phyloP scores from a whole-genome alignment of 2,888 invertebrate species.

The Euproctis similis region DNA sequence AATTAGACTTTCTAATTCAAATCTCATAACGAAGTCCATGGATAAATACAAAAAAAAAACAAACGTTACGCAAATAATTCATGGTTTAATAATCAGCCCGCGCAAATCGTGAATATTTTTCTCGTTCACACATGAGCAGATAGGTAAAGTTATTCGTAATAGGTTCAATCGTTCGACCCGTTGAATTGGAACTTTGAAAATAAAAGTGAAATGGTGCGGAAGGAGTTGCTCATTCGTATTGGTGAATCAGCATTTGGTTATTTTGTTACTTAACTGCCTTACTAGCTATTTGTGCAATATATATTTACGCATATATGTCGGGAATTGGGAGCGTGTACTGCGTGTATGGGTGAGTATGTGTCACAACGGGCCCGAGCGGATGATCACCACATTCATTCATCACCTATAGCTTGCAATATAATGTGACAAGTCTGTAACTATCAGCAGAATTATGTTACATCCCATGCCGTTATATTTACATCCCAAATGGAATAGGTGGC shows the following conservation, averaged over 20 bases:
- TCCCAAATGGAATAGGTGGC: too few relatives aligned
- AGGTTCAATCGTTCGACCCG: slow-evolving; percentile 57
- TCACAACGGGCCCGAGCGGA: too few relatives aligned
- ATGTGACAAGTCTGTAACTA: too few relatives aligned
- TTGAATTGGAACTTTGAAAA: slow-evolving; percentile 61
- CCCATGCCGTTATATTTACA: too few relatives aligned
- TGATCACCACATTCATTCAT: too few relatives aligned
- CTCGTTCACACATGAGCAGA: slow-evolving; percentile 42
- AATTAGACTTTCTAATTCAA: too few relatives aligned
- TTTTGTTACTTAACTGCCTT: slow-evolving; percentile 9
- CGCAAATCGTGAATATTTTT: slow-evolving; percentile 36
- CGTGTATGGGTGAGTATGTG: slow-evolving; percentile 27
- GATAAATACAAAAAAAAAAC: slow-evolving; percentile 11
- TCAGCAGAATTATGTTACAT: too few relatives aligned
- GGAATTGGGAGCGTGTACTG: slow-evolving; percentile 22
- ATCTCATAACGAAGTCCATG: slow-evolving; percentile 5
- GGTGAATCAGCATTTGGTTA: slow-evolving; percentile 53
- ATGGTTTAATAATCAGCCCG: slow-evolving; percentile 20
- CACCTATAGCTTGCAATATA: too few relatives aligned
- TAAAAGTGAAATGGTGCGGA: slow-evolving; percentile 62
- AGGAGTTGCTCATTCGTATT: slow-evolving; percentile 56
- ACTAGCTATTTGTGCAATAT: slow-evolving; percentile 12
- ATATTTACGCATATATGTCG: slow-evolving; percentile 16
- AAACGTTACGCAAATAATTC: slow-evolving; percentile 14
- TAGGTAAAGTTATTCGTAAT: slow-evolving; percentile 55